These are phyloP conservation scores for Ptilorrhoa leucosticta DNA, from an alignment of 2,113 vertebrate genomes.

Conservation along the genomic window DNA sequence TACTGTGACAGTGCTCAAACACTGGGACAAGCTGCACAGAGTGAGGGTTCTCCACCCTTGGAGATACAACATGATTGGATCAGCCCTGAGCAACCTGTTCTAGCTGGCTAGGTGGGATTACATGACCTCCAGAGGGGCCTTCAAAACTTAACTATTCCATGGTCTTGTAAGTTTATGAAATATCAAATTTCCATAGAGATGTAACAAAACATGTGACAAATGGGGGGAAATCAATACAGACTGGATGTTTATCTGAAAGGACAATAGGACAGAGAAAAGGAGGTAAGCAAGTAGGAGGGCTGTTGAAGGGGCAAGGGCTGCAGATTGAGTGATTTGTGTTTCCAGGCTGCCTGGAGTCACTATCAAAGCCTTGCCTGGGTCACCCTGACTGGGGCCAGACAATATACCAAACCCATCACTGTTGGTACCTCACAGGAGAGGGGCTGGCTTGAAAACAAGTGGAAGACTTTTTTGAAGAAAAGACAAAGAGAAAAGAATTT, in stretches of 20 bases:
- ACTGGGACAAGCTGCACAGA: not conserved
- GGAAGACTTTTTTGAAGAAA: not conserved
- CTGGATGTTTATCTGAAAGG: not conserved
- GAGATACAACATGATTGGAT: not conserved
- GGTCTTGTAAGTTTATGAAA: not conserved
- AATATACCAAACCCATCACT: not conserved
- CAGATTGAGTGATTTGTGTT: not conserved
- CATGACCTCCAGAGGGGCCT: not conserved
- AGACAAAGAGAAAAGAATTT: not conserved
- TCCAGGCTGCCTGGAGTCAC: not conserved
- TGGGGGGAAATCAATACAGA: not conserved
- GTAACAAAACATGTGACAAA: not conserved
- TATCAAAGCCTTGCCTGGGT: not conserved
- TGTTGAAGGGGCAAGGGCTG: not conserved
- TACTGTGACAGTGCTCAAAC: not conserved
- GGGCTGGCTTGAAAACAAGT: not conserved
- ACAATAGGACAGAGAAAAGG: not conserved
- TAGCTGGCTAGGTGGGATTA: not conserved
- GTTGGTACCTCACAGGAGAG: not conserved
- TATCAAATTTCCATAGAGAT: not conserved
- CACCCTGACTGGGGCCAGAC: fast-evolving
- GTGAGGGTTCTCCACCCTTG: not conserved
- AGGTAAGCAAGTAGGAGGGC: not conserved
- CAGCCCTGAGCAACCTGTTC: not conserved
- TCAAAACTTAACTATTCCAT: not conserved